Conservation (phyloP, 2,888 invertebrate genomes). For the Dexiosoma caninum region DNA sequence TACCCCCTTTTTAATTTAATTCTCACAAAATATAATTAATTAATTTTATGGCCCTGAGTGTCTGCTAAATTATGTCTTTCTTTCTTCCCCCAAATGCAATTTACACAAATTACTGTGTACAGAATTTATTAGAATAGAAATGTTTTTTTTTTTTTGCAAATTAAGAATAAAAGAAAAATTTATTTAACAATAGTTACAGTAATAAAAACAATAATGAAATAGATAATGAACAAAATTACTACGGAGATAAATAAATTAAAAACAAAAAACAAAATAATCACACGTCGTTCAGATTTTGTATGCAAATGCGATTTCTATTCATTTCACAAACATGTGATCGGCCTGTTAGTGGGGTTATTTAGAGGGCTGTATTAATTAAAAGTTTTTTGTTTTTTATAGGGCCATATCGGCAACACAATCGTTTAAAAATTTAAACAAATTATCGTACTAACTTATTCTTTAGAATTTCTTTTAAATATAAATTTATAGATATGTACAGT, state of each 20-base stretch:
- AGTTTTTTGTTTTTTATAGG: too few species aligned
- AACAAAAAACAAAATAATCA: neutral
- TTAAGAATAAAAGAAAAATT: neutral
- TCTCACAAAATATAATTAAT: neutral
- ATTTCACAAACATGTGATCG: neutral
- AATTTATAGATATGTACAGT: too few species aligned
- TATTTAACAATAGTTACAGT: neutral
- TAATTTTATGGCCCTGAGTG: neutral
- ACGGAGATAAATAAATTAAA: neutral
- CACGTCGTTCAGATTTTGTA: constrained; percentile 5
- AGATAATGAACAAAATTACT: constrained; percentile 50
- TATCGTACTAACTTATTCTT: too few species aligned
- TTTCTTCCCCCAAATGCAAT: neutral
- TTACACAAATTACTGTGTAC: neutral
- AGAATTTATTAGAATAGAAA: neutral
- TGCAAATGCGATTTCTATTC: neutral
- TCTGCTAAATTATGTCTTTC: neutral
- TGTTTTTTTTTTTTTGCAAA: neutral
- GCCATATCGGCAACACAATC: too few species aligned
- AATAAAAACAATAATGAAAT: constrained; percentile 43
- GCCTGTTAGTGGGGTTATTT: too few species aligned
- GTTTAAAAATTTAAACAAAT: too few species aligned
- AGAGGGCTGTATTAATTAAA: too few species aligned
- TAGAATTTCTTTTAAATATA: too few species aligned
- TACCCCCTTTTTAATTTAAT: neutral